Base-by-base conservation (phyloP, 2,113 vertebrate species). In the Dipodomys ordii region DNA sequence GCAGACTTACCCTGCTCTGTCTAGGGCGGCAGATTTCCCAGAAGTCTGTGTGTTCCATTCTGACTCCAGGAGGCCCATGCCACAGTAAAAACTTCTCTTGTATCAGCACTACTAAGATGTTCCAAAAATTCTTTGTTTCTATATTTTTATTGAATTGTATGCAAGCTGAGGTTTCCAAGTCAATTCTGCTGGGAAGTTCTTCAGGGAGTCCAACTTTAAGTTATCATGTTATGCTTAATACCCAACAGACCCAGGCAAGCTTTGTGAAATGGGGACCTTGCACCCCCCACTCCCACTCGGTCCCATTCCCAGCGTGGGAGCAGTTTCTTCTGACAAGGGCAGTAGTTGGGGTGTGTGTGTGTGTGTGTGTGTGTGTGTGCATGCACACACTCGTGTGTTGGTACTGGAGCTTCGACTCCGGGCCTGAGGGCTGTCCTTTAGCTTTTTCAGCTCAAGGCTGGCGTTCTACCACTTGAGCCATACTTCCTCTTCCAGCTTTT, bases 111-210 rank as follows among this genome's bases (percentile, higher is more conserved):
- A 64, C n/a, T 32, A 28, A 91, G 81, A 85, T 49, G 60, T 62
- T 72, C 25, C 20, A 73, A 69, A 19, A 53, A 28, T 15, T 49
- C 60, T n/a, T 62, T 30, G 1, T 7, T 23, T 22, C 5, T 44
- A 22, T 80, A 49, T 84, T 87, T 46, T 57, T 67, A 53, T 1
- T 18, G 73, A 87, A 62, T 35, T 44, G 71, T 35, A 73, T 19
- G 10, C 20, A 8, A 76, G 79, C 15, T 16, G 76, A 95, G 73
- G 20, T 10, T 90, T 87, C 67, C 80, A 81, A 76, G 73, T 23
- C 35, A 72, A 39, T 57, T 77, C 72, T 80, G 65, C 44, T 73
- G 62, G 93, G 22, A 90, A 76, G 83, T 92, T 88, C 87, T 89
- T 74, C 57, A 10, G 22, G 32, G 72, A 83, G 60, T 85, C 87